Base-by-base conservation (phyloP, 2,888 invertebrate genomes). In the Cephus rjabovi region DNA sequence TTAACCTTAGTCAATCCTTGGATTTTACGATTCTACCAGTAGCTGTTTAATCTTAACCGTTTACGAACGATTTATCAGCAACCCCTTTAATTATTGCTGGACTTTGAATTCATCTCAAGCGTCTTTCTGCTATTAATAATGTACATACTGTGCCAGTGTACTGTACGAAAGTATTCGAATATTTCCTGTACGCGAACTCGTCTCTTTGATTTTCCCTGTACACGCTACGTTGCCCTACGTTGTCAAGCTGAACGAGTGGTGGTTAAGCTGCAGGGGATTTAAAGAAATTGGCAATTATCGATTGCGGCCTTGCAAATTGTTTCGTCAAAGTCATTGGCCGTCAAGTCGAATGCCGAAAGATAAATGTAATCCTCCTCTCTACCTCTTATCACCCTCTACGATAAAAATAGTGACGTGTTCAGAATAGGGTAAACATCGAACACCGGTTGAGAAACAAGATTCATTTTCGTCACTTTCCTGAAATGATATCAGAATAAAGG, bases 271-370 rank as follows among this genome's bases (percentile, higher is more conserved):
- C 84, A 79, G 78, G 82, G 85, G 87, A 88, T 89, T 89, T 88
- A 87, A 88, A 88, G 86, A 89, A 89, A 89, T 89, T 89, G 89
- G 83, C 88, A 88, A 88, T 87, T 85, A 87, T 86, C 84, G 86
- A 86, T 86, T 85, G 86, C 80, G 84, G 86, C 79, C 80, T 80
- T 82, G 86, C 85, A 88, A 87, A 88, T 88, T 89, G 87, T 82
- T 85, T 82, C 81, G 81, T 83, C 81, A 80, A 81, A 81, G 80
- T 81, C 23, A 74, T 15, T 34, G 12, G 31, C 71, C 9, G 23
- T 56, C 23, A 56, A 23, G 9, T 56, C 56, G 23, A 23, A 56
- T 56, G 9, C 23, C 56, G 2, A 2, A 2, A 56, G 23, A 23
- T 23, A 23, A 23, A 56, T 56, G 15, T 23, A 23, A 56, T 9